Evolutionary conservation across 1,140 invertebrate species (phyloP).

Genomic region (Drosophila tsacasi): DNA sequence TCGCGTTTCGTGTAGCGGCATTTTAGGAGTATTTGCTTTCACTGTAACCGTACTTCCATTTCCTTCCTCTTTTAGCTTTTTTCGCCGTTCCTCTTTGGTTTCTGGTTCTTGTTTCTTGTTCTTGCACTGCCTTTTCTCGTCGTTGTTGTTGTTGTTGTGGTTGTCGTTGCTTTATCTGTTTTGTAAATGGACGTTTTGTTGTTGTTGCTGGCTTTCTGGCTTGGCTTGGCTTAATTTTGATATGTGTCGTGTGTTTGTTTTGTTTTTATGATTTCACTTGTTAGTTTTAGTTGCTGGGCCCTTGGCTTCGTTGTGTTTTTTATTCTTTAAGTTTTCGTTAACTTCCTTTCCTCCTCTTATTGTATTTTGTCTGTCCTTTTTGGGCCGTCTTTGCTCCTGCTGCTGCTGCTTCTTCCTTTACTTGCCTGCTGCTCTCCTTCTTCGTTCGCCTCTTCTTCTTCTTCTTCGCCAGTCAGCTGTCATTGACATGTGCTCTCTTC

Average conservation of each 20-base stretch:
- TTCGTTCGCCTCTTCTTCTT: slow-evolving; percentile 22
- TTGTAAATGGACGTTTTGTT: slow-evolving; percentile 74
- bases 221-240: slow-evolving; percentile 34
- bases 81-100: neutral
- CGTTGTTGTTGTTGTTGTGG: slow-evolving; percentile 24
- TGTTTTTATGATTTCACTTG: slow-evolving; percentile 3
- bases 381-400: slow-evolving; percentile 36
- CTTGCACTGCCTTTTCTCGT: slow-evolving; percentile 5
- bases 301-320: slow-evolving; percentile 9
- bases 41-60: slow-evolving; percentile 19
- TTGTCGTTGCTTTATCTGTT: slow-evolving; percentile 27
- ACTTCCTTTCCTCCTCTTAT: slow-evolving; percentile 32
- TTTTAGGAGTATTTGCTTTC: slow-evolving; percentile 11
- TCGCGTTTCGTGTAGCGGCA: slow-evolving; percentile 15
- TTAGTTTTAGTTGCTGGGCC: slow-evolving; percentile 4
- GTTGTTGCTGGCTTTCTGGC: slow-evolving; percentile 31
- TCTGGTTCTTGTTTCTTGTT: neutral
- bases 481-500: slow-evolving; percentile 68
- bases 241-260: slow-evolving; percentile 42
- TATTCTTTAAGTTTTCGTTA: slow-evolving; percentile 8
- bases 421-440: slow-evolving; percentile 21
- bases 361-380: slow-evolving; percentile 55
- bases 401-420: slow-evolving; percentile 48
- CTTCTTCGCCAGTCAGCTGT: slow-evolving; percentile 71
- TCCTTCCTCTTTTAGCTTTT: neutral